Evolutionary conservation across 2,113 vertebrate genomes (phyloP).

Genomic region (Thamnophis sirtalis): DNA sequence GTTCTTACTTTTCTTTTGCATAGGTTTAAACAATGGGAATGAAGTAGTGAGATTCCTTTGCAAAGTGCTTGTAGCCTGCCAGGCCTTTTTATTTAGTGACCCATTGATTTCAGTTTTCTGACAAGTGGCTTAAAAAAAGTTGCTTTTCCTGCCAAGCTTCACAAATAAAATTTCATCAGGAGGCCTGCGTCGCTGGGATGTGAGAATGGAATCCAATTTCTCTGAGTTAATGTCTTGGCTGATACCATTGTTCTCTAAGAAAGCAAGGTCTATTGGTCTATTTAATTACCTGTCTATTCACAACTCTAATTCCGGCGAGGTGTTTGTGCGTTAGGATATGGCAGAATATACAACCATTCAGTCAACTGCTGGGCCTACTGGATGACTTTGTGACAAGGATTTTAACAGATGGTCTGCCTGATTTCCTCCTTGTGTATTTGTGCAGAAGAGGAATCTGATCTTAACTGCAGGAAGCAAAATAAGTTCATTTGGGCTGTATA

Average conservation of each 20-base stretch:
- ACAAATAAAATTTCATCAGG: conserved; percentile 18
- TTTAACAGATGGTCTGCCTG: background rate
- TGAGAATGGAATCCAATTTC: conserved; percentile 26
- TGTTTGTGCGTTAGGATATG: conserved; percentile 1
- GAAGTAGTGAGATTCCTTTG: background rate
- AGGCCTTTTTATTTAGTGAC: conserved; percentile 9
- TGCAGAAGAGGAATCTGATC: background rate
- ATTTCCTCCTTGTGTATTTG: background rate
- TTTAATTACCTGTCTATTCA: conserved; percentile 32
- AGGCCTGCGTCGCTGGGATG: background rate
- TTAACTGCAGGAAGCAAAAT: background rate
- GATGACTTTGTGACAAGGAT: conserved; percentile 1
- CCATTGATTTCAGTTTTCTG: conserved; percentile 25
- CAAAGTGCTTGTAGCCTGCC: conserved; percentile 13
- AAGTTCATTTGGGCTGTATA: background rate
- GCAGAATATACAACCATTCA: conserved; percentile 12
- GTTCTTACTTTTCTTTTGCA: background rate
- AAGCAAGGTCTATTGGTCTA: conserved; percentile 17
- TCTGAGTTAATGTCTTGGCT: conserved; percentile 23
- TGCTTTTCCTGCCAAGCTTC: conserved; percentile 16
- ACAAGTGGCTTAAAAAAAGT: conserved; percentile 25
- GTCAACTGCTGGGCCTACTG: background rate
- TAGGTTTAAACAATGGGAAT: background rate
- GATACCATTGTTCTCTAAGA: conserved; percentile 16
- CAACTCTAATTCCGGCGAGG: background rate